Percentiles rank a stretch among this genome's conserved stretches.
Conservation (phyloP, 2,113 vertebrate species). For the Neomonachus schauinslandi region DNA sequence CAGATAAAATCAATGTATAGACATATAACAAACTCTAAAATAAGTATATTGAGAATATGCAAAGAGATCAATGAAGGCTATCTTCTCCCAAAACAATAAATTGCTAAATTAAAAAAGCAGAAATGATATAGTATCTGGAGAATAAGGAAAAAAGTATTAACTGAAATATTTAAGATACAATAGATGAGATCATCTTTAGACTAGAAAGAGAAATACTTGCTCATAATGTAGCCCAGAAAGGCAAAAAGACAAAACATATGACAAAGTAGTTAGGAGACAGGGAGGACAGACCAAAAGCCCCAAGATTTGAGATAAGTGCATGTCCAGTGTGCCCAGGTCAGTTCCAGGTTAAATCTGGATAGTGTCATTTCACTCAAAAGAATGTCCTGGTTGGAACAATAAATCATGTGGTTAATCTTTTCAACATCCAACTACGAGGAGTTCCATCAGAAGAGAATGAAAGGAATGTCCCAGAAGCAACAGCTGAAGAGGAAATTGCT, state of each 20-base stretch:
- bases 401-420: background rate
- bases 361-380: background rate
- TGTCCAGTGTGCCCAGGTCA: background rate
- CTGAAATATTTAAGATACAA: conserved; percentile 23
- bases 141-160: background rate
- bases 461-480: background rate
- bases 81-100: background rate
- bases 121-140: background rate
- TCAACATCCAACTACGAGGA: background rate
- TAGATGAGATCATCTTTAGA: background rate
- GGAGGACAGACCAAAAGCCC: background rate
- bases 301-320: background rate
- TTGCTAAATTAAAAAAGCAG: background rate
- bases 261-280: background rate
- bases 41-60: background rate
- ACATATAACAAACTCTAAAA: background rate
- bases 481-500: background rate
- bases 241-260: background rate
- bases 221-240: background rate
- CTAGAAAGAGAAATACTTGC: background rate
- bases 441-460: conserved; percentile 6
- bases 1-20: background rate
- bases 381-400: background rate
- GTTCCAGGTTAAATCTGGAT: background rate
- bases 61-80: background rate